Base-by-base conservation (phyloP, 2,888 invertebrate genomes). In the Gastrophysa polygoni region DNA sequence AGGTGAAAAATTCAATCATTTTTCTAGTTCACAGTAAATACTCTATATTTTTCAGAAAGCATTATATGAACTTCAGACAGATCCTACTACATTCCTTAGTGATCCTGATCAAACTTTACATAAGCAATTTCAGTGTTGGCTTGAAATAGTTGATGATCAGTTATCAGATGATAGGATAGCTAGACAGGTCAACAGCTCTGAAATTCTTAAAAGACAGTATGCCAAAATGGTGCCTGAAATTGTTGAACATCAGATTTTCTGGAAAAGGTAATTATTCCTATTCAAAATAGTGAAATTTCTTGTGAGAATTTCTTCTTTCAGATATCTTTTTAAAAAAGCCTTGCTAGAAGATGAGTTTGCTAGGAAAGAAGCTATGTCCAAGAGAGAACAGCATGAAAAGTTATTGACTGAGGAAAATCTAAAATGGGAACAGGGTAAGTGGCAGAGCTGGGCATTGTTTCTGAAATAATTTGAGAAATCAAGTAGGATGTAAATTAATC, bases 281-380 rank as follows among this genome's bases (percentile, higher is more conserved):
- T 38, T 18, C 18, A 14, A 46, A 18, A 16, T 52, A 8, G n/a
- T n/a, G n/a, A n/a, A n/a, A n/a, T n/a, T n/a, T n/a, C n/a, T n/a
- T n/a, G 18, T 54, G 10, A 29, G 14, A 28, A n/a, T 24, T 17
- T 20, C 48, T 44, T 46, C 51, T 44, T 38, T 29, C 8, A 73
- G 72, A 69, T 94, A 93, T 79, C 85, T 92, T 74, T 94, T 92
- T 83, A 89, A 91, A 75, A 89, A 92, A 75, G 91, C 92, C n/a
- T 81, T 91, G 49, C 81, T 92, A 1, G 89, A 91, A 74, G 88
- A 91, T 79, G 87, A 90, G 1, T 84, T 92, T 71, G 90, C 90
- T 6, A 87, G 90, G 28, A 86, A 88, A 63, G 84, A 89, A 52
- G 87, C 87, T 44, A 80, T 85, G 66, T 86, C 85, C 74, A 83